Evolutionary conservation across 2,797 vertebrate species (phyloP).

Genomic region (Neostethus bicornis): DNA sequence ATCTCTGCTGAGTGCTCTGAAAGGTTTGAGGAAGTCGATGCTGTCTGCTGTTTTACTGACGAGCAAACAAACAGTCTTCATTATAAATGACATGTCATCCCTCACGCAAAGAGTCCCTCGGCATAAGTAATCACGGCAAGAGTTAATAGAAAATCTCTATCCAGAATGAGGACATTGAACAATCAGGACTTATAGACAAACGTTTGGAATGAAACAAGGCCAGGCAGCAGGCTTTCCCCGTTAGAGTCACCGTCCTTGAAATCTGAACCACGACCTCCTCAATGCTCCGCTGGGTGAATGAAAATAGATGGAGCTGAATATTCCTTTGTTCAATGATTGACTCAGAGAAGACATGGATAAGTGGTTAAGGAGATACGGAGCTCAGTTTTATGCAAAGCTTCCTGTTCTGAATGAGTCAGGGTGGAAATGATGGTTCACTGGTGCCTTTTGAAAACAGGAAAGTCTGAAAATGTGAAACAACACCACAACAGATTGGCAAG

Average conservation of each 20-base stretch:
- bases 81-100: constrained; percentile 33
- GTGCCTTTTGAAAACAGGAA: constrained; percentile 43
- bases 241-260: constrained; percentile 47
- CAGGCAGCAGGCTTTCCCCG: constrained; percentile 31
- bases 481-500: constrained; percentile 12
- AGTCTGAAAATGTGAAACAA: constrained; percentile 44
- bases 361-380: constrained; percentile 6
- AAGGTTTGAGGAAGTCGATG: constrained; percentile 60
- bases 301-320: constrained; percentile 6
- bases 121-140: not conserved
- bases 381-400: constrained; percentile 20
- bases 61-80: constrained; percentile 35
- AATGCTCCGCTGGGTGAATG: not conserved
- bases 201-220: constrained; percentile 15
- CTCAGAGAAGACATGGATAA: constrained; percentile 1
- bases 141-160: not conserved
- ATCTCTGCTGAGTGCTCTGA: constrained; percentile 67
- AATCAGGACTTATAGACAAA: constrained; percentile 6
- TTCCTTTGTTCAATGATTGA: not conserved
- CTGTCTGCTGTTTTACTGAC: constrained; percentile 47
- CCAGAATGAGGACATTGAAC: constrained; percentile 12
- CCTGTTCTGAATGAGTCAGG: constrained; percentile 8
- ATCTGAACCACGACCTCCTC: constrained; percentile 26
- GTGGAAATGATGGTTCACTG: constrained; percentile 48
- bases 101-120: constrained; percentile 6